Conservation (phyloP, 2,113 vertebrate species). For the Syngnathus typhle region DNA sequence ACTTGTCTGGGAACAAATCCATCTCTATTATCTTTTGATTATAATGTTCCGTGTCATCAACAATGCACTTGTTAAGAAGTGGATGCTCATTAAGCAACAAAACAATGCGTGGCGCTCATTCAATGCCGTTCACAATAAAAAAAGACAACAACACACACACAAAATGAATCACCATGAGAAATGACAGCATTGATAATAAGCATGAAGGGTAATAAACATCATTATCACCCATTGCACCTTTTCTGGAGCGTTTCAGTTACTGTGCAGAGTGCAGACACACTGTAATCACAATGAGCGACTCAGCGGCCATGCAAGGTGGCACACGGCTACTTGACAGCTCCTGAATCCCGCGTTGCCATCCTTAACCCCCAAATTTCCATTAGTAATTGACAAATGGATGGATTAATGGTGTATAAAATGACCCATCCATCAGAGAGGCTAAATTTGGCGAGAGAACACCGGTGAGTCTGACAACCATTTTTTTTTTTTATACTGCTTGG, state of each 20-base stretch:
- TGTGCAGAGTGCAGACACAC: constrained; percentile 19
- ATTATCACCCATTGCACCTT: constrained; percentile 17
- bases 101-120: constrained; percentile 19
- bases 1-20: constrained; percentile 30
- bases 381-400: constrained; percentile 63
- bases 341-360: constrained; percentile 30
- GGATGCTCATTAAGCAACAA: constrained; percentile 26
- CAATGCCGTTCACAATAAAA: constrained; percentile 20
- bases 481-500: constrained; percentile 17
- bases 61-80: constrained; percentile 13
- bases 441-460: constrained; percentile 44
- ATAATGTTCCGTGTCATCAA: constrained; percentile 23
- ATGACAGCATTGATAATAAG: constrained; percentile 27
- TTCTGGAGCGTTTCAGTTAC: constrained; percentile 18
- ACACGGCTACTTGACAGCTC: constrained; percentile 45
- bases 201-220: constrained; percentile 26
- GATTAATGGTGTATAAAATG: constrained; percentile 67
- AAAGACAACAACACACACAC: not conserved
- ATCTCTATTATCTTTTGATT: constrained; percentile 4
- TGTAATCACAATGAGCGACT: constrained; percentile 46
- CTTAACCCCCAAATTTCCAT: constrained; percentile 46
- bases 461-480: constrained; percentile 30
- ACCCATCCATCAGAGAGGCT: constrained; percentile 55
- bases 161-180: constrained; percentile 25
- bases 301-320: constrained; percentile 48